phyloP scores from a whole-genome alignment of 2,797 vertebrate species.

The Eulemur albifrons region DNA sequence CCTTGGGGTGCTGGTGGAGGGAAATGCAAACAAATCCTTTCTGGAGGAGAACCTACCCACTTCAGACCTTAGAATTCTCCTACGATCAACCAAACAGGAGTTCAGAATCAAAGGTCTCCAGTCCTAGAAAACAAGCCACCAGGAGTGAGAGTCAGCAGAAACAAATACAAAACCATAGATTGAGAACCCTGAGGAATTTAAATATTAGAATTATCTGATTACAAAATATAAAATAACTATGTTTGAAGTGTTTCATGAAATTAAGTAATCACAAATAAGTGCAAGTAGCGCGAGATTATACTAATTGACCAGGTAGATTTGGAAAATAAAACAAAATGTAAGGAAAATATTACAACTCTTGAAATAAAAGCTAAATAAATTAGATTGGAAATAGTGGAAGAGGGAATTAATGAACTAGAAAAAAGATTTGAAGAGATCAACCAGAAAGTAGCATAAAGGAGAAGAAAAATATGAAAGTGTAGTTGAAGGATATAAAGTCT shows the following conservation, averaged over 20 bases:
- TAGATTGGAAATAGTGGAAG: neutral
- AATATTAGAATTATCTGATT: neutral
- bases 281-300: neutral
- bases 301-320: neutral
- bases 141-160: neutral
- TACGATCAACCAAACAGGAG: neutral
- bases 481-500: neutral
- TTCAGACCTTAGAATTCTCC: neutral
- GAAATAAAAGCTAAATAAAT: conserved; percentile 4
- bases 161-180: neutral
- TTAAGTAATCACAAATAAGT: neutral
- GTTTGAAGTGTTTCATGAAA: neutral
- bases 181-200: neutral
- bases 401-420: neutral
- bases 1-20: neutral
- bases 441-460: neutral
- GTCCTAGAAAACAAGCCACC: neutral
- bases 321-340: neutral
- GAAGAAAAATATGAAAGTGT: neutral
- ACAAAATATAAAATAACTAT: neutral
- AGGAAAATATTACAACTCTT: neutral
- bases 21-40: neutral
- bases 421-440: neutral
- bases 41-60: neutral
- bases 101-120: neutral